phyloP scores from a whole-genome alignment of 2,113 vertebrate species.

The Oriolus oriolus region DNA sequence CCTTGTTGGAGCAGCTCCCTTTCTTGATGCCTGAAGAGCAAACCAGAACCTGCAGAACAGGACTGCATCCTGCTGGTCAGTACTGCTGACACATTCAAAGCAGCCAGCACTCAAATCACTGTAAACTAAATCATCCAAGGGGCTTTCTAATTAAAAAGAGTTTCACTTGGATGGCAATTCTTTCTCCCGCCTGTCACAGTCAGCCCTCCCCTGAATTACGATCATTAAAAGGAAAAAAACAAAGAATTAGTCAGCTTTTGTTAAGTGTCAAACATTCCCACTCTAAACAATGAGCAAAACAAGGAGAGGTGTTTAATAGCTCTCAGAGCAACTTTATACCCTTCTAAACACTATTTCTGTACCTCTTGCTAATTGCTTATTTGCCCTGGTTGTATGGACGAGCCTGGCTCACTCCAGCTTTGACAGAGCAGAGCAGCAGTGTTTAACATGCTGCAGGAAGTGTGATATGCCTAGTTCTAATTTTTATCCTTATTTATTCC shows the following conservation, averaged over 20 bases:
- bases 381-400: background rate
- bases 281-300: background rate
- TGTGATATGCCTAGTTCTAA: background rate
- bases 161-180: background rate
- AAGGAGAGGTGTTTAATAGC: constrained; percentile 8
- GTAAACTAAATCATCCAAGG: constrained; percentile 30
- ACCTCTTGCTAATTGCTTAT: constrained; percentile 6
- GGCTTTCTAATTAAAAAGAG: background rate
- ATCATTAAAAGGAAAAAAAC: background rate
- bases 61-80: background rate
- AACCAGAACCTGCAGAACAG: background rate
- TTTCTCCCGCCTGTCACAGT: background rate
- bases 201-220: background rate
- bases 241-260: constrained; percentile 37
- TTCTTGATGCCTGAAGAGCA: constrained; percentile 1
- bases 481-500: constrained; percentile 32
- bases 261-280: background rate
- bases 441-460: background rate
- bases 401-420: background rate
- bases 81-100: background rate
- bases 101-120: background rate
- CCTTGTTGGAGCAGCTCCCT: constrained; percentile 19
- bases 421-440: background rate
- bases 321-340: constrained; percentile 30
- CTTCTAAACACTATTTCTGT: constrained; percentile 5